Conservation (phyloP, 2,888 invertebrate species). For the Agonum fuliginosum region DNA sequence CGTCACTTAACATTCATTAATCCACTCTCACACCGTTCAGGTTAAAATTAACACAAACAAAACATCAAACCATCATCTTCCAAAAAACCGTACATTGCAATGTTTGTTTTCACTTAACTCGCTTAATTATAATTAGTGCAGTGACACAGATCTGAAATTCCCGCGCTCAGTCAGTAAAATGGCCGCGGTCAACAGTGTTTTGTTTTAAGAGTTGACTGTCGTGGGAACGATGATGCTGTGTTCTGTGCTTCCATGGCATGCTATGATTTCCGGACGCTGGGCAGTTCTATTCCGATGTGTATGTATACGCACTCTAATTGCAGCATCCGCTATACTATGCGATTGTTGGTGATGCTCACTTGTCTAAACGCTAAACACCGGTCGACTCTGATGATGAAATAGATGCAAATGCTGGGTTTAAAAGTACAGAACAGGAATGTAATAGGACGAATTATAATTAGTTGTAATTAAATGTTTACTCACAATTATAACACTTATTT, state of each 20-base stretch:
- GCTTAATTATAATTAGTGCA: conserved; percentile 23
- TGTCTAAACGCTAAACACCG: conserved; percentile 42
- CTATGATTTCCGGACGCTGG: conserved; percentile 46
- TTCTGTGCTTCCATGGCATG: conserved; percentile 29
- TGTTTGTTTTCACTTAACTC: conserved; percentile 31
- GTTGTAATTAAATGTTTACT: conserved; percentile 24
- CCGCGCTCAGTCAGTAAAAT: conserved; percentile 7
- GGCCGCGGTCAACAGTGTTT: conserved; percentile 16
- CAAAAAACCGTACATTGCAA: neutral
- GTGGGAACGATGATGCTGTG: conserved; percentile 55
- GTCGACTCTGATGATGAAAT: neutral
- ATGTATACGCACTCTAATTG: conserved; percentile 68
- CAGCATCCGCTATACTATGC: conserved; percentile 66
- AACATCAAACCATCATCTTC: neutral
- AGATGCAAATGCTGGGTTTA: conserved; percentile 12
- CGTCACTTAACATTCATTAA: conserved; percentile 58
- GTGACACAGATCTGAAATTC: conserved; percentile 28
- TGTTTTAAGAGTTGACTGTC: conserved; percentile 26
- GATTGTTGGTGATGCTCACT: conserved; percentile 54
- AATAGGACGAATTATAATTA: neutral
- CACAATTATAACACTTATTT: neutral
- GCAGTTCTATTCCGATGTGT: conserved; percentile 47
- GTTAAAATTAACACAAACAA: conserved; percentile 47
- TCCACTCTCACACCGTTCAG: conserved; percentile 54
- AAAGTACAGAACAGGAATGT: neutral